Base-by-base conservation (phyloP, 2,797 vertebrate genomes). In the Molossus alvarezi region DNA sequence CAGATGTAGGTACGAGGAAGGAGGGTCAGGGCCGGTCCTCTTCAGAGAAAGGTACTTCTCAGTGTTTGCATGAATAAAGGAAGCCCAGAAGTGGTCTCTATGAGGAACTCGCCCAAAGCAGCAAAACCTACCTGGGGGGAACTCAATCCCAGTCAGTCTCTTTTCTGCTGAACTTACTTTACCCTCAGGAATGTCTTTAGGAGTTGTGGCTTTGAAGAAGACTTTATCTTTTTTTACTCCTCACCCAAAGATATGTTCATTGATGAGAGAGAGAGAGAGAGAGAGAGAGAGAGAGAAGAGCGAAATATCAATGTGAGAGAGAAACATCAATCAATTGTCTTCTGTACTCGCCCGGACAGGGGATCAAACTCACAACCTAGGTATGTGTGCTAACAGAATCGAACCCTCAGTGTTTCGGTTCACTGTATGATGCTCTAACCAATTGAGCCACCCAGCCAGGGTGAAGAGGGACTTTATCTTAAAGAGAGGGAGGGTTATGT, bases 91-190 rank as follows among this genome's bases (percentile, higher is more conserved):
- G 21, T 69, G 27, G 15, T 85, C 9, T 48, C 65, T 41, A 0
- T 17, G 53, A 55, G 45, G 55, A 9, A 17, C 20, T 88, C 71
- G 77, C 55, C 20, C 29, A 67, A 90, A 92, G 89, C 58, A 76
- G 33, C 67, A 83, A 79, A 92, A 29, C 41, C 41, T 55, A 3
- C n/a, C 37, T 23, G 5, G 4, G 60, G 3, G 80, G 23, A 48
- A 9, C 41, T 64, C 8, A 48, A 71, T n/a, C 82, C 37, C 29
- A 53, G 15, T 29, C 12, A 94, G 73, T 75, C 21, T 53, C 33
- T 55, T 81, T 76, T 27, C 58, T 88, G 25, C 79, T 13, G 45
- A 95, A 80, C 73, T 81, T 20, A 55, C 18, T 88, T 94, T 71
- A 69, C 60, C 58, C 17, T 85, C 45, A 21, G 71, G 27, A 85